Base-by-base conservation (phyloP, 1,140 invertebrate species). In the Periplaneta americana region DNA sequence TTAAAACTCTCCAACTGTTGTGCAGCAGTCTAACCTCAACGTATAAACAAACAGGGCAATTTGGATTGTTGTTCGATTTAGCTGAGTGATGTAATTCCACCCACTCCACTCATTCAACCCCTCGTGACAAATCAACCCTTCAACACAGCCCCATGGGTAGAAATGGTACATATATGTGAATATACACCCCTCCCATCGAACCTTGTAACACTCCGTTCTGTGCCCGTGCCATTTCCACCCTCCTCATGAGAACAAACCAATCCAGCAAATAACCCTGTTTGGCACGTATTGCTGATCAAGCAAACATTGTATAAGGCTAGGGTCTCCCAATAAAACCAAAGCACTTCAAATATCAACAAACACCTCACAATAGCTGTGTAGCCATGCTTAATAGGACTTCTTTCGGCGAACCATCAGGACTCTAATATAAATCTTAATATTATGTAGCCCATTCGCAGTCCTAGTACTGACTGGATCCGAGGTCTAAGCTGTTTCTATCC, bases 21-120 rank as follows among this genome's bases (percentile, higher is more conserved):
- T 9, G 48, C 10, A 8, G 28, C 6, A 77, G 31, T 22, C 77
- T 22, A 37, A 35, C 77, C 77, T 28, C 33, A 78, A 78, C 76
- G 10, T 37, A 34, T 34, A 34, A 36, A 48, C 77, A 48, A 78
- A 78, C 77, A 36, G n/a, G 33, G 34, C 76, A 78, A 78, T 78
- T 78, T 78, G 34, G 77, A 78, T 37, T 78, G 77, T 37, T 78
- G 77, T 78, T 78, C 77, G 77, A 78, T 78, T 78, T 78, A 39
- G 34, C 77, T 48, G 77, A 78, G 77, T 39, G 77, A 39, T 78
- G 77, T 78, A 78, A 78, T 78, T 31, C 77, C 77, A 32, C 39
- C 10, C 33, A 34, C n/a, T n/a, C 75, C 75, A 28, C 35, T 28
- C 18, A 18, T 35, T 28, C 2, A n/a, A 34, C 28, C 34, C 34